These are phyloP conservation scores for Frankliniella intonsa DNA, from an alignment of 2,888 invertebrate genomes.

Conservation along the genomic window DNA sequence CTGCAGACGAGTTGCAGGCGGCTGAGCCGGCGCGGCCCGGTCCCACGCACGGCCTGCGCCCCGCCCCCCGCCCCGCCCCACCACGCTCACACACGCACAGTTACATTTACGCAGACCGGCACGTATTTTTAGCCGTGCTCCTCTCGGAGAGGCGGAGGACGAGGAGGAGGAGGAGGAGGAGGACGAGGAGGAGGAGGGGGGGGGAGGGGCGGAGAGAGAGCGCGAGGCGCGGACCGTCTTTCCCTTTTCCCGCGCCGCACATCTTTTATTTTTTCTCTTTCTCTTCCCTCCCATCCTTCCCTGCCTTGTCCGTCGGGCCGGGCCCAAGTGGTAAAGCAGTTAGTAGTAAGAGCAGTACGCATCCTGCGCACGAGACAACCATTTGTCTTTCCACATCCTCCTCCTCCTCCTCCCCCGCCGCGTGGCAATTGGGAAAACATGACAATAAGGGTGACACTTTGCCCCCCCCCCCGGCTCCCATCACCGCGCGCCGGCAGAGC, in stretches of 20 bases:
- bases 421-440: neutral
- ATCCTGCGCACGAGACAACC: neutral
- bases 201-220: too few species aligned
- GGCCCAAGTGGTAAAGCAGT: too few species aligned
- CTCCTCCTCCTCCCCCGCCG: neutral
- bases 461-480: too few species aligned
- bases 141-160: neutral
- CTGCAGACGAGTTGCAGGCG: too few species aligned
- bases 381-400: neutral
- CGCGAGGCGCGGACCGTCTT: too few species aligned
- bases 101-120: neutral
- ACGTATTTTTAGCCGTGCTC: constrained; percentile 22
- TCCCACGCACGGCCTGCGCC: neutral
- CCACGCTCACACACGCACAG: neutral
- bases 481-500: too few species aligned
- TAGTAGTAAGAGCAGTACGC: neutral
- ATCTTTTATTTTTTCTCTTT: neutral
- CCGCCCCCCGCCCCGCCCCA: neutral
- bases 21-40: too few species aligned
- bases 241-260: neutral
- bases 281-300: too few species aligned
- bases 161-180: neutral
- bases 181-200: too few species aligned
- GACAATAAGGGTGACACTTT: neutral
- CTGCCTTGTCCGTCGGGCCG: too few species aligned